phyloP scores from a whole-genome alignment of 2,797 vertebrate species.

The Poecile montanus region DNA sequence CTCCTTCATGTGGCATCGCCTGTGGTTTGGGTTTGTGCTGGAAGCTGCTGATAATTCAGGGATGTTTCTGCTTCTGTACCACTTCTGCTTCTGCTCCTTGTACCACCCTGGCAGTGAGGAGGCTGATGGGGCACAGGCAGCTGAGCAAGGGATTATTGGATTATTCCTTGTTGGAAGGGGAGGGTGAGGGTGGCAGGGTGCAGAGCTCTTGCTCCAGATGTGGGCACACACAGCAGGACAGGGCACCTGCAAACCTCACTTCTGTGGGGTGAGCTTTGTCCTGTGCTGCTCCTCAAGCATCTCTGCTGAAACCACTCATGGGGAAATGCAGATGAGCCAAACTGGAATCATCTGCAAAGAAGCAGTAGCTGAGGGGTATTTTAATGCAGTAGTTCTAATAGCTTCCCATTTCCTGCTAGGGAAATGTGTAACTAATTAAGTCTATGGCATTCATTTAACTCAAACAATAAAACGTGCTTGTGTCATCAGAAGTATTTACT shows the following conservation, averaged over 20 bases:
- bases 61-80: no score
- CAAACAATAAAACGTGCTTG: not conserved
- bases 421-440: slow-evolving; percentile 46
- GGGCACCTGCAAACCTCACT: fast-evolving
- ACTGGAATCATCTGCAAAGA: not conserved
- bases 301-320: not conserved
- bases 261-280: not conserved
- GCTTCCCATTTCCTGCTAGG: slow-evolving; percentile 21
- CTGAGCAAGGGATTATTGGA: not conserved
- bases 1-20: not conserved
- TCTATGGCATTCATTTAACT: slow-evolving; percentile 15
- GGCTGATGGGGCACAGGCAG: not conserved
- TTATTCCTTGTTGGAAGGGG: not conserved
- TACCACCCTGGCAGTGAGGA: not conserved
- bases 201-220: not conserved
- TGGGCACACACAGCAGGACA: not conserved
- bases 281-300: not conserved
- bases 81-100: not conserved
- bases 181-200: not conserved
- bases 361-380: not conserved
- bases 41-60: not conserved
- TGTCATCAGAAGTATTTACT: not conserved
- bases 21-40: not conserved
- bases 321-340: not conserved
- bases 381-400: not conserved